Conservation (phyloP, 2,797 vertebrate genomes). For the Gambusia yucatana region DNA sequence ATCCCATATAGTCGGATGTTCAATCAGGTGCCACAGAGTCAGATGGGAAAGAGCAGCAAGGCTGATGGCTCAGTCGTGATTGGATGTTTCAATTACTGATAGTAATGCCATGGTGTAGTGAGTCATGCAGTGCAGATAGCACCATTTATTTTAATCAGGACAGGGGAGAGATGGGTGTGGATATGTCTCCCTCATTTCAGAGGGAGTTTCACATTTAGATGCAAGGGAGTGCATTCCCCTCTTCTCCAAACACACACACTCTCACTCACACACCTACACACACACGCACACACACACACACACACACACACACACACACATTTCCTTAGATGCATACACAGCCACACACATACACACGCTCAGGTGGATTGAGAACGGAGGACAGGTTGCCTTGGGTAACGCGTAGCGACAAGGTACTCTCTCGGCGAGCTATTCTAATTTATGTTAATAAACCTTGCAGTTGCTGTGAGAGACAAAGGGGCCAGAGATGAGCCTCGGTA, state of each 20-base stretch:
- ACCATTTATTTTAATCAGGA: slow-evolving; percentile 85
- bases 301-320: slow-evolving; percentile 14
- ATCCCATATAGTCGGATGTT: slow-evolving; percentile 70
- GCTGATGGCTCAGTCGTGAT: slow-evolving; percentile 79
- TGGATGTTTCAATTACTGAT: slow-evolving; percentile 85
- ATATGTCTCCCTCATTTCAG: slow-evolving; percentile 75
- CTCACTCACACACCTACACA: not conserved
- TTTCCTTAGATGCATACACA: slow-evolving; percentile 51
- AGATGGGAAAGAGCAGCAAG: slow-evolving; percentile 75
- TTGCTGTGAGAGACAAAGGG: slow-evolving; percentile 82
- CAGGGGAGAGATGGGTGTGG: slow-evolving; percentile 79
- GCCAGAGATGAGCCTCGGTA: slow-evolving; percentile 80
- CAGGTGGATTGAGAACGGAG: slow-evolving; percentile 75
- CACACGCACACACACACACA: not conserved
- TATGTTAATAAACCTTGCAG: slow-evolving; percentile 84
- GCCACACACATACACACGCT: slow-evolving; percentile 44
- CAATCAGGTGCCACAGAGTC: slow-evolving; percentile 77
- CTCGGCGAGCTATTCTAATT: slow-evolving; percentile 84
- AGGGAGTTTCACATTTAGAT: slow-evolving; percentile 79
- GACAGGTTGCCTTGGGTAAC: slow-evolving; percentile 82
- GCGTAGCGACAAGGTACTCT: slow-evolving; percentile 81
- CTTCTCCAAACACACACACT: slow-evolving; percentile 5
- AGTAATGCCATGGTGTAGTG: slow-evolving; percentile 83
- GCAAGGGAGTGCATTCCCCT: slow-evolving; percentile 61
- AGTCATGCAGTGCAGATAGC: slow-evolving; percentile 83